These are phyloP conservation scores for Dolichoris vasculosae DNA, from an alignment of 1,140 invertebrate genomes.

Conservation along the genomic window DNA sequence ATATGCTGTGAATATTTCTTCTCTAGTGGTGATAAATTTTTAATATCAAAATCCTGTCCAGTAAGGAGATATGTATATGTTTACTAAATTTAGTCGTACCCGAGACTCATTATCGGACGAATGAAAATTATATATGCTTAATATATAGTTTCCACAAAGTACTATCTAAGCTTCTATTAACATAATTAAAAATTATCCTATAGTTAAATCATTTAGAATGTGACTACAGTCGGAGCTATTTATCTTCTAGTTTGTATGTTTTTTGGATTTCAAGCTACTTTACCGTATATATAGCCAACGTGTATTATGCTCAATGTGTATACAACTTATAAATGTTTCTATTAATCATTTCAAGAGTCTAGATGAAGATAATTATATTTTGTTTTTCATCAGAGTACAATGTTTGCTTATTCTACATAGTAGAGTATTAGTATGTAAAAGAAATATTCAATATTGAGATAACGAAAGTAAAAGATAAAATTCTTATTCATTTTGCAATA, in stretches of 20 bases:
- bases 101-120: constrained; percentile 3
- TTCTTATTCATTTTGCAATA: too few relatives aligned
- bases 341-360: constrained; percentile 17
- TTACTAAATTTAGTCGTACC: neutral
- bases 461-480: too few relatives aligned
- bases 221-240: neutral
- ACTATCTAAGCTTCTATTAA: constrained; percentile 25
- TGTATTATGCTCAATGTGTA: constrained; percentile 8
- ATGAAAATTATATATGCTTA: neutral
- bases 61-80: neutral
- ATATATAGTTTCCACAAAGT: neutral
- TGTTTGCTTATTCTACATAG: neutral
- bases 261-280: constrained; percentile 23
- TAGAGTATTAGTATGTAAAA: too few relatives aligned
- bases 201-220: constrained; percentile 8
- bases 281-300: neutral
- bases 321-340: neutral
- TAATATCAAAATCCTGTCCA: constrained; percentile 12
- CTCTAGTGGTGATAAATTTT: constrained; percentile 23
- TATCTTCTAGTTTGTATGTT: neutral
- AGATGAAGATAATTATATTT: constrained; percentile 11
- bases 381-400: neutral
- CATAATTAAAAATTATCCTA: constrained; percentile 28
- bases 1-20: neutral
- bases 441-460: too few relatives aligned